A percentile compares a stretch with the other conserved stretches of the same genome.
These are phyloP conservation scores for Phortica magna DNA, from an alignment of 2,888 invertebrate genomes.

Conservation along the genomic window DNA sequence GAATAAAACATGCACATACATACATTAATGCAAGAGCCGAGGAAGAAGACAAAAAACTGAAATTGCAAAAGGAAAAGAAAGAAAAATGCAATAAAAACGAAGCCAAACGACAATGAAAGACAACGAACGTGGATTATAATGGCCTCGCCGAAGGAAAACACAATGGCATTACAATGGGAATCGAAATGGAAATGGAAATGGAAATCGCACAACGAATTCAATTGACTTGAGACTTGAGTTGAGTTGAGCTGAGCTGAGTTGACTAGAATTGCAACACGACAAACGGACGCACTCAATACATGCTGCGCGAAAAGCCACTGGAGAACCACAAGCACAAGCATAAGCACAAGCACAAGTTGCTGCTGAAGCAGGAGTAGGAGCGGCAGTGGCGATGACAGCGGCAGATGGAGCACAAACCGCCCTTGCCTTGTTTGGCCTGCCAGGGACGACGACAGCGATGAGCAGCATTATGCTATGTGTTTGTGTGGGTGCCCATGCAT, in stretches of 20 bases:
- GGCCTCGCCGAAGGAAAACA: constrained; percentile 43
- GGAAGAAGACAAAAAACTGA: too few relatives aligned
- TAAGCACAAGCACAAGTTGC: background rate
- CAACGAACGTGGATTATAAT: constrained; percentile 18
- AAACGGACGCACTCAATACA: constrained; percentile 2
- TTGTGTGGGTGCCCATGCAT: background rate
- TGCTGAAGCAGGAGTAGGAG: background rate
- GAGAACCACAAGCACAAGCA: background rate
- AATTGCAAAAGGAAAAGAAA: too few relatives aligned
- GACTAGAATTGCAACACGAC: constrained; percentile 26
- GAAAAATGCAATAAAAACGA: constrained; percentile 43
- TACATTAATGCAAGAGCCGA: constrained; percentile 12
- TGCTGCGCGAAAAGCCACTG: background rate
- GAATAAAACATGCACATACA: constrained; percentile 66
- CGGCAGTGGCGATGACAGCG: background rate
- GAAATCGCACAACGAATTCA: constrained; percentile 55
- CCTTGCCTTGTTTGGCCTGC: background rate
- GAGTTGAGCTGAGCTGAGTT: background rate
- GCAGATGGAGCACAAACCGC: background rate
- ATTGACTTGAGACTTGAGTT: background rate
- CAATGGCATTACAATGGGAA: constrained; percentile 43
- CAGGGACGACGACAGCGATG: too few relatives aligned
- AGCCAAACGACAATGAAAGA: constrained; percentile 11
- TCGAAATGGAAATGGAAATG: constrained; percentile 64
- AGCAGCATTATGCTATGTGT: background rate